Percentiles rank a stretch among this genome's conserved stretches.
Evolutionary conservation across 2,113 vertebrate genomes (phyloP).

Genomic region (Odocoileus virginianus): DNA sequence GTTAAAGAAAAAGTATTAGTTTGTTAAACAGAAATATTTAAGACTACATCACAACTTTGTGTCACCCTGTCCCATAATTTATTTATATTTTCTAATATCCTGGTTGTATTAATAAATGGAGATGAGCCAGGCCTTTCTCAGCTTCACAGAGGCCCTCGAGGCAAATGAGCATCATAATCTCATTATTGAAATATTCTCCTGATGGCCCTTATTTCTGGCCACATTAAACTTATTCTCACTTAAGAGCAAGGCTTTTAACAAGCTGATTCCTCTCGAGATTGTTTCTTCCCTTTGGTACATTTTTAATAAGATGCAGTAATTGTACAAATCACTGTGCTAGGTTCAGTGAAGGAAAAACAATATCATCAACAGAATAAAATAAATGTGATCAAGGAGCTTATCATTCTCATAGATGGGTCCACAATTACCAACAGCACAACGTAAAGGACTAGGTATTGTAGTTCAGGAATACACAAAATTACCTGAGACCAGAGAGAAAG

Average conservation of each 20-base stretch:
- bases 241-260: conserved; percentile 5
- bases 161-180: conserved; percentile 5
- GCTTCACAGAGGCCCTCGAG: background rate
- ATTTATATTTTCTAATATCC: background rate
- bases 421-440: background rate
- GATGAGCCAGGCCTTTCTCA: background rate
- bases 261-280: background rate
- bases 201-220: background rate
- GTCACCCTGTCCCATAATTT: background rate
- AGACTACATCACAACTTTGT: background rate
- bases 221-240: conserved; percentile 1
- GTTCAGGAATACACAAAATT: background rate
- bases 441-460: background rate
- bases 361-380: background rate
- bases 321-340: background rate
- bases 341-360: background rate
- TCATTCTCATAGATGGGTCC: background rate
- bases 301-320: conserved; percentile 11
- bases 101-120: background rate
- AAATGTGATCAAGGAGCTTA: background rate
- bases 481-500: background rate
- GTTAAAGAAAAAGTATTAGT: background rate
- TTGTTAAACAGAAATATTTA: background rate
- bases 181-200: conserved; percentile 1
- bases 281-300: background rate